phyloP scores from a whole-genome alignment of 2,888 invertebrate species.

The Diabrotica balteata region DNA sequence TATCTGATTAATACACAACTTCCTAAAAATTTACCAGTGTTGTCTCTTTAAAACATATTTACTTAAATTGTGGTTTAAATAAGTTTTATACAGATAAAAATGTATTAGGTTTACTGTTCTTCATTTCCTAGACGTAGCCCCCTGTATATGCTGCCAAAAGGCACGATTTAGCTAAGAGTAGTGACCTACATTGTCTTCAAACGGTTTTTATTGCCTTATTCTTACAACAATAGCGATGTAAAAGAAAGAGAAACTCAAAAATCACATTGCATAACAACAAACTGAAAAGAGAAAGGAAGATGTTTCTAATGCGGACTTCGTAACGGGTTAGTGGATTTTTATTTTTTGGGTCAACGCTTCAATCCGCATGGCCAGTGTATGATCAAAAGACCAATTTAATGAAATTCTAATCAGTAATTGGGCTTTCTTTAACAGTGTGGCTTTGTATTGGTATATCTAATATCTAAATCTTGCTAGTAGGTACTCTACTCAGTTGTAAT shows the following conservation, averaged over 20 bases:
- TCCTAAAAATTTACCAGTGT: no score
- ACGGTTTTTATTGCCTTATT: conserved; percentile 18
- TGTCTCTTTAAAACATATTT: no score
- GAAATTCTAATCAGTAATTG: conserved; percentile 15
- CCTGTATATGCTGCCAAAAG: conserved; percentile 5
- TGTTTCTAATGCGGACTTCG: conserved; percentile 26
- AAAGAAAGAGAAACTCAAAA: conserved; percentile 39
- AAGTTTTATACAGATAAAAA: no score
- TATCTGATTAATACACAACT: no score
- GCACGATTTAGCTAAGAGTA: conserved; percentile 10
- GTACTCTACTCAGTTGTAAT: no score
- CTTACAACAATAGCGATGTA: conserved; percentile 19
- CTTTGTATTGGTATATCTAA: neutral
- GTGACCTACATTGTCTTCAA: conserved; percentile 24
- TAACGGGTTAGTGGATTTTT: conserved; percentile 33
- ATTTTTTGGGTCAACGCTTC: conserved; percentile 33
- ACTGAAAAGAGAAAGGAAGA: conserved; percentile 35
- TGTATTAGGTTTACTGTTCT: no score
- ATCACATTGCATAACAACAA: conserved; percentile 34
- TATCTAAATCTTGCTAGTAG: neutral
- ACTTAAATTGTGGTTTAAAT: no score
- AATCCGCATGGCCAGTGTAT: conserved; percentile 28
- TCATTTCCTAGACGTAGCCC: no score
- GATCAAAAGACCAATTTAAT: conserved; percentile 25
- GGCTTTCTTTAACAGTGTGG: neutral